Evolutionary conservation across 35 echinoderm and acorn worm genomes (phyloP), one percentile per base, ranked within the genome.

Genomic region (Apostichopus parvimensis): DNA sequence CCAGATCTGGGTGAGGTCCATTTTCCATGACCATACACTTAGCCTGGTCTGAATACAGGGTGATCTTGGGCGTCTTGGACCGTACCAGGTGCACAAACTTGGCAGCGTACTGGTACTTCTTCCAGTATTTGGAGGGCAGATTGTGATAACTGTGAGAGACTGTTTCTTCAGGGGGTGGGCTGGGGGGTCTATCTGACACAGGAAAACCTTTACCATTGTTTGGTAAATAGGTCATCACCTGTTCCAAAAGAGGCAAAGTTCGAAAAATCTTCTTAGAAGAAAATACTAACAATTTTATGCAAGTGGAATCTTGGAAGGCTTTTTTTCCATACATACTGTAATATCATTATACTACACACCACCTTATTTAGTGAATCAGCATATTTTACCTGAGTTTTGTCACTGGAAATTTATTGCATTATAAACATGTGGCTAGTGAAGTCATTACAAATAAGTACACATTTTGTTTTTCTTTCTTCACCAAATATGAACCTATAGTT

Each of bases 11-110:
- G 57, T 92, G 80, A 0, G 97, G 97, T 68, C 61, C 91, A 73
- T 98, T 98, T 83, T 98, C 97, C 97, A 98, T 98, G 83, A 98
- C 80, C 93, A 96, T 96, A 58, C 97, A 98, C 83, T 98, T 98
- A 53, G 97, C 97, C 9, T 96, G 70, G 7, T 93, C 80, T 23
- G 97, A 94, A 91, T 96, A 96, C 58, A 96, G 91, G 6, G 97
- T 98, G 15, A 98, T 94, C 56, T 98, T 98, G 25, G 97, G 94
- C 1, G 95, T 96, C 87, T 96, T 98, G 21, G 97, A 93, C 56
- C 95, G 71, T 11, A 96, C 94, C 55, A 96, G 93, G 20, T 96
- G 93, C 1, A 96, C 91, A 90, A 98, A 98, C 91, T 95, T 95
- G 23, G 95, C 93, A 6, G 97, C 97, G 87, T 98, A 98, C 92